Percentiles rank a stretch among this genome's conserved stretches.
Evolutionary conservation across 2,888 invertebrate genomes (phyloP).

Genomic region (Ectemnius continuus): DNA sequence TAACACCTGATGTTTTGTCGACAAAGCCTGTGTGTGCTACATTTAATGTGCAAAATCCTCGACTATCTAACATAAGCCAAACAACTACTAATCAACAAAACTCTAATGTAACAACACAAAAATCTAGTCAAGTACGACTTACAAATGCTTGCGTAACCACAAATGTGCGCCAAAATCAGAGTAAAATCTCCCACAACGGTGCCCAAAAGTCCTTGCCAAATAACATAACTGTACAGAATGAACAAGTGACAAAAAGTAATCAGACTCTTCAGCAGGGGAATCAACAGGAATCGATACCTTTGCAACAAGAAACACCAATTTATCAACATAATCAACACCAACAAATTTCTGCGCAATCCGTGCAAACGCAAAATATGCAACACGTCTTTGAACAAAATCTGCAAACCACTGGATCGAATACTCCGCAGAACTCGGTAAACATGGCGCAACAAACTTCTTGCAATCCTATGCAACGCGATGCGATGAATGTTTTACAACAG

Average conservation of each 20-base stretch:
- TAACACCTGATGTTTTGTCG: slow-evolving; percentile 46
- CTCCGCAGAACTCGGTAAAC: slow-evolving; percentile 62
- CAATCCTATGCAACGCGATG: slow-evolving; percentile 67
- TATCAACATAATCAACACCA: slow-evolving; percentile 72
- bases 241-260: slow-evolving; percentile 67
- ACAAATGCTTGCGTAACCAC: slow-evolving; percentile 54
- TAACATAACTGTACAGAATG: slow-evolving; percentile 62
- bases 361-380: slow-evolving; percentile 72
- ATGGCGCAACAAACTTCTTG: slow-evolving; percentile 63
- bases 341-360: slow-evolving; percentile 71
- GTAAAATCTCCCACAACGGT: slow-evolving; percentile 53
- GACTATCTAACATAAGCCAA: slow-evolving; percentile 53
- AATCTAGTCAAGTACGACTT: slow-evolving; percentile 62
- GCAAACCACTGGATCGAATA: slow-evolving; percentile 60
- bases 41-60: slow-evolving; percentile 53
- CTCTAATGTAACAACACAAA: slow-evolving; percentile 55
- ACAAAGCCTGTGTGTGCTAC: slow-evolving; percentile 47
- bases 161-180: slow-evolving; percentile 54
- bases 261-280: slow-evolving; percentile 62
- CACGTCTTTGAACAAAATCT: slow-evolving; percentile 73
- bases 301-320: slow-evolving; percentile 64
- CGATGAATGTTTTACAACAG: slow-evolving; percentile 63
- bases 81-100: slow-evolving; percentile 53
- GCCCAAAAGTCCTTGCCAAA: slow-evolving; percentile 57
- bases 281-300: slow-evolving; percentile 58